A percentile compares a stretch with the other conserved stretches of the same genome.
Conservation (phyloP, 2,797 vertebrate genomes). For the Pseudopleuronectes americanus region DNA sequence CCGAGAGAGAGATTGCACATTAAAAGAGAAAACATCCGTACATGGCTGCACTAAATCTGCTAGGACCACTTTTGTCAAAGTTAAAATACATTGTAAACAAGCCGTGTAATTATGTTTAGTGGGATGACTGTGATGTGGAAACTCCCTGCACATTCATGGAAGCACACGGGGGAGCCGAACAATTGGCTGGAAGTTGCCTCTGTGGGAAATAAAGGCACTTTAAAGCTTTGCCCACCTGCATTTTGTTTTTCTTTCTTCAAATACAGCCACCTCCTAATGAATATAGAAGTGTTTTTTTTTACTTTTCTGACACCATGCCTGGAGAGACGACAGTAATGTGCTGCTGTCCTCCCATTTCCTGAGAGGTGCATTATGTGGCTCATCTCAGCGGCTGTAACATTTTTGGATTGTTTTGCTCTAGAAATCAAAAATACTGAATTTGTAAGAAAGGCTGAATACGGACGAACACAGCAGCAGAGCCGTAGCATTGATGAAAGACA, state of each 20-base stretch:
- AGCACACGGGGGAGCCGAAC: not conserved
- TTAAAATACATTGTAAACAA: slow-evolving; percentile 35
- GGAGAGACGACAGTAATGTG: slow-evolving; percentile 7
- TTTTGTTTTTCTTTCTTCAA: slow-evolving; percentile 1
- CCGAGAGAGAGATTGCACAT: slow-evolving; percentile 14
- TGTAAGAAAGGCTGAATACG: slow-evolving; percentile 20
- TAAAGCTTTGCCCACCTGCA: not conserved
- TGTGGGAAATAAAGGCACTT: not conserved
- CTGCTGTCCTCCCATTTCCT: not conserved
- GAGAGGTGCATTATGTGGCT: not conserved
- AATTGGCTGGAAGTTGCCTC: not conserved
- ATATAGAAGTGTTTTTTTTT: not conserved
- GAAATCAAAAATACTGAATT: slow-evolving; percentile 22
- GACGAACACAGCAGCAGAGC: not conserved
- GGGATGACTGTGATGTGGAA: slow-evolving; percentile 15
- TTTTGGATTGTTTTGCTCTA: too few relatives aligned
- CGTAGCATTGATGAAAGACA: not conserved
- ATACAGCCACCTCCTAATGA: slow-evolving; percentile 1
- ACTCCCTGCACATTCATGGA: slow-evolving; percentile 11
- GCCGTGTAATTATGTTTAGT: slow-evolving; percentile 27
- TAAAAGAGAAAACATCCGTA: slow-evolving; percentile 31
- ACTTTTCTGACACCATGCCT: not conserved
- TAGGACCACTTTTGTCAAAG: slow-evolving; percentile 22
- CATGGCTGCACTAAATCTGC: slow-evolving; percentile 16
- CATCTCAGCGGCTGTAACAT: not conserved